These are phyloP conservation scores for Caloenas nicobarica DNA, from an alignment of 2,113 vertebrate genomes.

Conservation along the genomic window DNA sequence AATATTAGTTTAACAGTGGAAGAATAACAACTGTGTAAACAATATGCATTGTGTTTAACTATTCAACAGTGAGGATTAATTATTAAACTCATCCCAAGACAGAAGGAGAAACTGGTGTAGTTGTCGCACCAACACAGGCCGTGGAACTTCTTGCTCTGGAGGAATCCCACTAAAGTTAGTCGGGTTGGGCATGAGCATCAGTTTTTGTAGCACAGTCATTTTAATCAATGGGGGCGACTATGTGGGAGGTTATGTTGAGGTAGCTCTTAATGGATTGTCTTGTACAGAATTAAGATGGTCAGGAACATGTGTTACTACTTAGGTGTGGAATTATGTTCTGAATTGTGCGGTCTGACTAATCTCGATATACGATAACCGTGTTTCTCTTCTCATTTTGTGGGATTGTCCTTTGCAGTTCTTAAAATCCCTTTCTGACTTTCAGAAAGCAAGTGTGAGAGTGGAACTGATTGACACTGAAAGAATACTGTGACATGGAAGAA, in stretches of 20 bases:
- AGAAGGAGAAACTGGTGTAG: neutral
- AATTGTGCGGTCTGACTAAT: neutral
- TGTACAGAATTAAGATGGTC: neutral
- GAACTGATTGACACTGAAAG: neutral
- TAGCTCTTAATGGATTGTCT: neutral
- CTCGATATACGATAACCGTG: neutral
- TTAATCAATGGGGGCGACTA: neutral
- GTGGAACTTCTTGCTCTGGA: neutral
- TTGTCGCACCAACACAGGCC: neutral
- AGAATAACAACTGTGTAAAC: slow-evolving; percentile 22
- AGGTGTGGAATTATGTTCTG: neutral
- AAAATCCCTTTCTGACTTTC: neutral
- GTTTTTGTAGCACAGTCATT: neutral
- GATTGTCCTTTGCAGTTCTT: neutral
- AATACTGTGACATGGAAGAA: neutral
- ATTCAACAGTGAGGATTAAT: slow-evolving; percentile 56
- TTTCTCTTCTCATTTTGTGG: neutral
- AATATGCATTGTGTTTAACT: slow-evolving; percentile 49
- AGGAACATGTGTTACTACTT: neutral
- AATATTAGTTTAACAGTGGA: slow-evolving; percentile 2
- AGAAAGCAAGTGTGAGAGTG: neutral
- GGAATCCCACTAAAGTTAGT: neutral
- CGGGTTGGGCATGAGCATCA: neutral
- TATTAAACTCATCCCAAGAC: slow-evolving; percentile 45
- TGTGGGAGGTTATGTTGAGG: neutral